Percentiles rank a stretch among this genome's conserved stretches.
Evolutionary conservation across 2,113 vertebrate genomes (phyloP).

Genomic region (Gymnobelideus leadbeateri): DNA sequence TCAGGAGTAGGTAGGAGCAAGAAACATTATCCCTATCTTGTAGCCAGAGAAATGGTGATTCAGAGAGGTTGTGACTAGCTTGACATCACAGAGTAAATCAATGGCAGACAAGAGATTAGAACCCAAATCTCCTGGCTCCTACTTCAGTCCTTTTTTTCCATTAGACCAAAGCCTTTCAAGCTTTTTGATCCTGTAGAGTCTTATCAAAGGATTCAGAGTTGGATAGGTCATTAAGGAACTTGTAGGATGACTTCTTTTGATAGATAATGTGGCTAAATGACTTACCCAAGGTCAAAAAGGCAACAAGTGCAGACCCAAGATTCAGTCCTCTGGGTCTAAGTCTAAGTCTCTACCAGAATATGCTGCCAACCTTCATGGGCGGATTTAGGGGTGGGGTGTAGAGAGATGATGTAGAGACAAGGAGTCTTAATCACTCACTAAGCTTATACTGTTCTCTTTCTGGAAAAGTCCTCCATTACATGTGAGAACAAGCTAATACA

Average conservation of each 20-base stretch:
- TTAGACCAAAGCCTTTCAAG: not conserved
- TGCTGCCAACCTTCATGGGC: not conserved
- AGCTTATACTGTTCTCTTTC: not conserved
- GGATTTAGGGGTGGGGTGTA: not conserved
- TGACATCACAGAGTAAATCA: not conserved
- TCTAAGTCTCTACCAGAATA: not conserved
- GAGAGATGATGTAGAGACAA: not conserved
- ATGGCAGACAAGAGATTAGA: not conserved
- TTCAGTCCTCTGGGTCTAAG: not conserved
- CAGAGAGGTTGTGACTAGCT: not conserved
- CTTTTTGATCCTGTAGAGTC: not conserved
- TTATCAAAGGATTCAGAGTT: not conserved
- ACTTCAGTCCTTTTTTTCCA: not conserved
- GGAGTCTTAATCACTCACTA: not conserved
- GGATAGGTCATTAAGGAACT: not conserved
- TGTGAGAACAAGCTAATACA: not conserved
- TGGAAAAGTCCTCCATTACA: not conserved
- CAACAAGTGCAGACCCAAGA: not conserved
- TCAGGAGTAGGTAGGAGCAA: not conserved
- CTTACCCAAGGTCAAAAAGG: not conserved
- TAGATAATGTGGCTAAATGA: not conserved
- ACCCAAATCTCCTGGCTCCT: not conserved
- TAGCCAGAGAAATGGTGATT: not conserved
- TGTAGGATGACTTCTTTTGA: not conserved
- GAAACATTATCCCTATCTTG: not conserved